Conservation (phyloP, 2,888 invertebrate species). For the Andrena haemorrhoa region DNA sequence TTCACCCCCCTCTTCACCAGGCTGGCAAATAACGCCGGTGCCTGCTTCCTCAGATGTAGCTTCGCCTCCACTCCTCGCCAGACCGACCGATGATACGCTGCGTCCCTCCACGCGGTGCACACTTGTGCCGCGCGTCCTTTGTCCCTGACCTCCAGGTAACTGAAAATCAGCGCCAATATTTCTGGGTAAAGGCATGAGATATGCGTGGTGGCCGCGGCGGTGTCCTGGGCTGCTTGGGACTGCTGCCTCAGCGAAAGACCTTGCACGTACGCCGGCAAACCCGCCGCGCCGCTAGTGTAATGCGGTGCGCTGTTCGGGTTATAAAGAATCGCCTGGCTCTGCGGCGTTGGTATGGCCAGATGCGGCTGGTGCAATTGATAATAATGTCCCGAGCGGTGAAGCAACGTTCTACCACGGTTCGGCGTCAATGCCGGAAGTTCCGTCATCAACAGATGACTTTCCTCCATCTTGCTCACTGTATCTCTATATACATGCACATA, state of each 20-base stretch:
- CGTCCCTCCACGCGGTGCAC: constrained; percentile 95
- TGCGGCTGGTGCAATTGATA: constrained; percentile 85
- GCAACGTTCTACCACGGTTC: constrained; percentile 84
- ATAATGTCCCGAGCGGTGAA: constrained; percentile 86
- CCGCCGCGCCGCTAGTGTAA: constrained; percentile 79
- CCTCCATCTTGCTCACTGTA: constrained; percentile 84
- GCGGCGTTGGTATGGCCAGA: constrained; percentile 79
- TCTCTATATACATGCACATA: constrained; percentile 26
- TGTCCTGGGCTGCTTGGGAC: constrained; percentile 51
- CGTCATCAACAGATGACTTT: constrained; percentile 87
- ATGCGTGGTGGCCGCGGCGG: constrained; percentile 85
- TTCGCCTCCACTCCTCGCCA: constrained; percentile 98
- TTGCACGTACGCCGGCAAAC: constrained; percentile 69
- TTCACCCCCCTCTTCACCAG: constrained; percentile 95
- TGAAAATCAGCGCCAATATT: constrained; percentile 96
- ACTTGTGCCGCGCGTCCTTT: constrained; percentile 96
- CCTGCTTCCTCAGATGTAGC: constrained; percentile 93
- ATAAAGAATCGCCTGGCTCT: constrained; percentile 71
- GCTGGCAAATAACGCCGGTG: constrained; percentile 94
- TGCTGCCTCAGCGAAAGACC: constrained; percentile 69
- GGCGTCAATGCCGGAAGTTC: constrained; percentile 87
- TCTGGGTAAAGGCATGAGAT: constrained; percentile 96
- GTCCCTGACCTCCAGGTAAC: constrained; percentile 94
- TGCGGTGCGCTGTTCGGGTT: constrained; percentile 74
- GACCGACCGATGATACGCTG: constrained; percentile 95